Conservation (phyloP, 92 coral and sea anemone species). For the Epizoanthus ramosus region DNA sequence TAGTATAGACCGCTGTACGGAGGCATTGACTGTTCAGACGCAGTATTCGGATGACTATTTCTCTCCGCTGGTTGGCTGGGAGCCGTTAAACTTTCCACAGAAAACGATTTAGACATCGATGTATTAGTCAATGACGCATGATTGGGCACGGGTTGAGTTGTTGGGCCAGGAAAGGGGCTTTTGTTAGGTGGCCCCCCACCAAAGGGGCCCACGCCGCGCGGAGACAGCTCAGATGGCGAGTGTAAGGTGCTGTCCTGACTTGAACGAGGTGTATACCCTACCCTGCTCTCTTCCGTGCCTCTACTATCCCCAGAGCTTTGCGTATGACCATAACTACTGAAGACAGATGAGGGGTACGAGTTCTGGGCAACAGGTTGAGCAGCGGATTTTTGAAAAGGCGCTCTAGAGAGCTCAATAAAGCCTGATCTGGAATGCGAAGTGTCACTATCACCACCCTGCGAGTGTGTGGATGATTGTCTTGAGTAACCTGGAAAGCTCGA, state of each 20-base stretch:
- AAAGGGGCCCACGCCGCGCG: slow-evolving; percentile 51
- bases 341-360: slow-evolving; percentile 56
- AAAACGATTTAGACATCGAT: slow-evolving; percentile 82
- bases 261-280: slow-evolving; percentile 38
- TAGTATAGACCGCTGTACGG: slow-evolving; percentile 95
- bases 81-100: slow-evolving; percentile 97
- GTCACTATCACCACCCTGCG: slow-evolving; percentile 56
- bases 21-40: slow-evolving; percentile 74
- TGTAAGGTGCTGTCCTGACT: slow-evolving; percentile 77
- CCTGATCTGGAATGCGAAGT: slow-evolving; percentile 73
- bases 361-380: slow-evolving; percentile 62
- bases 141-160: slow-evolving; percentile 57
- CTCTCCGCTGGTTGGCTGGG: slow-evolving; percentile 83
- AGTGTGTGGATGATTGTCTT: slow-evolving; percentile 48
- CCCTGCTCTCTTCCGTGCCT: slow-evolving; percentile 31
- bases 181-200: slow-evolving; percentile 81
- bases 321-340: slow-evolving; percentile 57
- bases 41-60: slow-evolving; percentile 63
- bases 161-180: slow-evolving; percentile 83
- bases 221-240: slow-evolving; percentile 75
- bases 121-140: slow-evolving; percentile 58
- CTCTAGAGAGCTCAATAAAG: slow-evolving; percentile 71
- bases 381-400: slow-evolving; percentile 42
- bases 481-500: slow-evolving; percentile 56
- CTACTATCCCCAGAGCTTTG: slow-evolving; percentile 38